Evolutionary conservation across 1,140 invertebrate genomes (phyloP), one percentile per base, ranked within the genome.

Genomic region (Pseudomyrmex pallidus): DNA sequence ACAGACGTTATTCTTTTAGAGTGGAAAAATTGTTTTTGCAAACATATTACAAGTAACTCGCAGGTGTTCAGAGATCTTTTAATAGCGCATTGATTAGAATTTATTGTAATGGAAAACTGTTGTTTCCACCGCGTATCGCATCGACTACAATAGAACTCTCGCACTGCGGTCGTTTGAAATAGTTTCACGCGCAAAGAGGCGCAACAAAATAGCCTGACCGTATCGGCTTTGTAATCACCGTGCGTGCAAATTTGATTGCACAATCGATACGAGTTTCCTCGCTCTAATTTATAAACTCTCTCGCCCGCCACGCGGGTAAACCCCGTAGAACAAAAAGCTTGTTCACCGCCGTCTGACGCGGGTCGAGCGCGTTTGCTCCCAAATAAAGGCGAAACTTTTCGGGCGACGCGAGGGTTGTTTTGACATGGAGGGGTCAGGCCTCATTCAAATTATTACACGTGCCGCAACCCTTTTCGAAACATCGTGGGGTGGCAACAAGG

Each of bases 361-460:
- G 54, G 54, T 50, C 15, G 44, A 22, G 52, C 59, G 52, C 59
- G 68, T 68, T 78, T 46, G 77, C 84, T 63, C 56, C 74, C 78
- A 59, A 73, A 74, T 73, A 78, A 78, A 77, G 83, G 63, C 68
- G 74, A 70, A 89, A 89, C 83, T 83, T 89, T 80, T 85, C 63
- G 77, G 25, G 46, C 74, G 64, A 64, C 68, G 73, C 73, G 87
- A 89, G 85, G 87, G 83, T 89, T 87, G 87, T 90, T 86, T 85
- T 62, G 83, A 82, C 85, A 83, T 64, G 85, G 62, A 78, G 61
- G 62, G 82, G 61, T 48, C 74, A 48, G 20, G 35, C 50, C 56
- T 84, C 87, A 85, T 90, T 90, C 61, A 87, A 83, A 90, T 90
- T 85, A 90, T 90, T 89, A 76, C 82, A 73, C 87, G 68, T 64